Percentiles rank a stretch among this genome's conserved stretches.
Conservation (phyloP, 1,140 invertebrate genomes). For the Sweltsa coloradensis region DNA sequence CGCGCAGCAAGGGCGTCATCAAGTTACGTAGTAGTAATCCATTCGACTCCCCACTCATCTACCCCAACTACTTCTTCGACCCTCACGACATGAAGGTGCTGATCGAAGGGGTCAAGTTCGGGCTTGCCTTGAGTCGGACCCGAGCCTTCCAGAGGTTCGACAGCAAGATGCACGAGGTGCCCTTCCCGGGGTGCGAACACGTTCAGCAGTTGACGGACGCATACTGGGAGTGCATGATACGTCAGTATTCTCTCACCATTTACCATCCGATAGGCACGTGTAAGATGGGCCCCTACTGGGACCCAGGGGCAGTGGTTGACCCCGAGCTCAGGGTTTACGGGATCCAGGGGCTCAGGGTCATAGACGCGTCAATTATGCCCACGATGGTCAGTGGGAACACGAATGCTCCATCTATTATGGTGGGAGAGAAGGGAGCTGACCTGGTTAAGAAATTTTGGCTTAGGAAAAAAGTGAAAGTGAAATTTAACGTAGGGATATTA, state of each 20-base stretch:
- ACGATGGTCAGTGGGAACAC: constrained; percentile 72
- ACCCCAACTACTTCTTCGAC: constrained; percentile 81
- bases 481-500: too few species aligned
- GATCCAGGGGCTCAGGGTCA: constrained; percentile 60
- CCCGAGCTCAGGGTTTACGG: constrained; percentile 54
- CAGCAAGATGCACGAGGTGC: constrained; percentile 48
- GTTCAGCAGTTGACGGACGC: constrained; percentile 51
- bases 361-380: constrained; percentile 81
- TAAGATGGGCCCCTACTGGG: constrained; percentile 84
- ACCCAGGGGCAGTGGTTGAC: constrained; percentile 77
- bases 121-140: constrained; percentile 57
- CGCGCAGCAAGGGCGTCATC: constrained; percentile 66
- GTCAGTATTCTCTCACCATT: constrained; percentile 63
- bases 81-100: constrained; percentile 65
- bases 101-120: constrained; percentile 73
- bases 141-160: constrained; percentile 49
- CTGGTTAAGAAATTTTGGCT: constrained; percentile 72
- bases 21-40: constrained; percentile 72
- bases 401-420: constrained; percentile 74
- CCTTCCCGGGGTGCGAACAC: constrained; percentile 57
- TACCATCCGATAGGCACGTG: constrained; percentile 84
- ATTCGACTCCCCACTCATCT: constrained; percentile 80
- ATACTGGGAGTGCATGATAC: constrained; percentile 76
- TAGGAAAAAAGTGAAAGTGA: constrained; percentile 40
- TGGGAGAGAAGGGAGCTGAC: constrained; percentile 70